Evolutionary conservation across 35 echinoderm and acorn worm species (phyloP), one percentile per base, ranked within the genome.

Genomic region (Stichopus chloronotus): DNA sequence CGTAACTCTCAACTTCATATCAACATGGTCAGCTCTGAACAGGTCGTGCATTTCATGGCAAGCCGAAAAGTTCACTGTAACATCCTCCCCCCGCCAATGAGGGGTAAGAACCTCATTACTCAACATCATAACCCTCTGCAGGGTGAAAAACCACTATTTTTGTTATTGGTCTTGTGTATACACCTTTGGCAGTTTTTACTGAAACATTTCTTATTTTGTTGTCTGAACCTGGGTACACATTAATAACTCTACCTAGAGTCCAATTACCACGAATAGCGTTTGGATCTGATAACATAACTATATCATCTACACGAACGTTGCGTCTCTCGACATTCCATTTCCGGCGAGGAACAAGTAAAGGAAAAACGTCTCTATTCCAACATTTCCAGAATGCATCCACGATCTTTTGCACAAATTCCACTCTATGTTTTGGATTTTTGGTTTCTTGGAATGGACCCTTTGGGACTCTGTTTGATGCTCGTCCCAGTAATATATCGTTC

Each of bases 41-140:
- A n/a, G n/a, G n/a, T n/a, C n/a, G n/a, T n/a, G n/a, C n/a, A n/a
- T n/a, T n/a, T n/a, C n/a, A n/a, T n/a, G n/a, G n/a, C n/a, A n/a
- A n/a, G n/a, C n/a, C n/a, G n/a, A n/a, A n/a, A n/a, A n/a, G n/a
- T n/a, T n/a, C n/a, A 61, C 59, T 58, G 81, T 61, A 92, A 86
- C 80, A 92, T 84, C 91, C 91, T 85, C 78, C 78, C 91, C 76
- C n/a, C n/a, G 43, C 91, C 58, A 25, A 63, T 76, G 53, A 56
- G 65, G 57, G n/a, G n/a, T n/a, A n/a, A n/a, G n/a, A n/a, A n/a
- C n/a, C n/a, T n/a, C n/a, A n/a, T n/a, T n/a, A n/a, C n/a, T n/a
- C n/a, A n/a, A 55, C 86, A 6, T 94, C 87, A 88, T 96, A 96
- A 25, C 95, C 93, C 90, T 96, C 95, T 57, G 83, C 93, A 84